Evolutionary conservation across 2,797 vertebrate genomes (phyloP), one percentile per base, ranked within the genome.

Genomic region (Steatocranus sp.): DNA sequence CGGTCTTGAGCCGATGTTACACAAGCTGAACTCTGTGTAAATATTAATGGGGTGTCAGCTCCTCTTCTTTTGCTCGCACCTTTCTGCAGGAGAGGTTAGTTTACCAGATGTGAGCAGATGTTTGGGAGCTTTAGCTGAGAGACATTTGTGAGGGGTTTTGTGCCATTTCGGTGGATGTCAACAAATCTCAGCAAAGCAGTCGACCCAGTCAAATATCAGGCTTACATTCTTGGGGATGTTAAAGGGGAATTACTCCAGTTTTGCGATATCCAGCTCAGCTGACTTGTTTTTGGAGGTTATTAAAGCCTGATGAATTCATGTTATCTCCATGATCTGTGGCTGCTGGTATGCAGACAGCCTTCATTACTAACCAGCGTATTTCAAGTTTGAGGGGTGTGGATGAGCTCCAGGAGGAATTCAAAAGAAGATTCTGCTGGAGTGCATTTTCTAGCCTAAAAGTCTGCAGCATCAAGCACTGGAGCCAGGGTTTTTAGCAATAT

Each of bases 21-120:
- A 88, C 90, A 89, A 90, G 89, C 86, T 66, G 78, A 36, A 15
- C 70, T 48, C 48, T 56, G 78, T 82, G 74, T 80, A 76, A 83
- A 82, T 75, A 58, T 66, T 61, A 4, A 58, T 70, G 58, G 41
- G 17, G 27, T 76, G 73, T 83, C 86, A 66, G 66, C 50, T 77
- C 56, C n/a, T 82, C 82, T 78, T 23, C 78, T 14, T 61, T 30
- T 48, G 25, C 56, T 30, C 11, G 14, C 27, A 23, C 41, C 46
- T 48, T 66, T 30, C 53, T 38, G 36, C n/a, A 78, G 17, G 78
- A 78, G 34, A 8, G 9, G 18, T 10, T 38, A 18, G 78, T 75
- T 82, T 4, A 80, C 36, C 75, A 82, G 36, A 46, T 68, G 20
- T n/a, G 46, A 53, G 9, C 68, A 73, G 68, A 48, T 73, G 43